Percentiles rank a stretch among this genome's conserved stretches.
These are phyloP conservation scores for Oryzias woworae DNA, from an alignment of 2,113 vertebrate species.

Conservation along the genomic window DNA sequence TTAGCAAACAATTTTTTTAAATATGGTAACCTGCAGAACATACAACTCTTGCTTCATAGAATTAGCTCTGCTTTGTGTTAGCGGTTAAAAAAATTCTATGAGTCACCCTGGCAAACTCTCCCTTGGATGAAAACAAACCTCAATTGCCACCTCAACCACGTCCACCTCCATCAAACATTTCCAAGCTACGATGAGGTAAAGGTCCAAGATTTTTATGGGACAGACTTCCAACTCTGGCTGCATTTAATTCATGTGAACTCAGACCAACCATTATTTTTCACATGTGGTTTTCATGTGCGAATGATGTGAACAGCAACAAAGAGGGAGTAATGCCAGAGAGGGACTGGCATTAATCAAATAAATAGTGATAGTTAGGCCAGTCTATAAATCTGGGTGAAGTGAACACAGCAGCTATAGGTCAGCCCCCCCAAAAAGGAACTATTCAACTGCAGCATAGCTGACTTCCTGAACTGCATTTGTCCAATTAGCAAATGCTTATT, in stretches of 20 bases:
- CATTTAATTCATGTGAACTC: slow-evolving; percentile 34
- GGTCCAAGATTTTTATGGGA: slow-evolving; percentile 23
- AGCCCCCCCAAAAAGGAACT: slow-evolving; percentile 1
- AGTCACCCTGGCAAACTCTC: slow-evolving; percentile 22
- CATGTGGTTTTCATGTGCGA: slow-evolving; percentile 50
- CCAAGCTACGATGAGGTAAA: slow-evolving; percentile 11
- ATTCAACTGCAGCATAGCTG: too few species aligned
- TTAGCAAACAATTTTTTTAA: slow-evolving; percentile 27
- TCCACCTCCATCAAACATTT: slow-evolving; percentile 22
- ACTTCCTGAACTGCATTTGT: too few species aligned
- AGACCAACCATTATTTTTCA: slow-evolving; percentile 14
- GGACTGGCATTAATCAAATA: slow-evolving; percentile 45
- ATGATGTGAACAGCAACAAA: slow-evolving; percentile 22
- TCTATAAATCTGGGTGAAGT: slow-evolving; percentile 44
- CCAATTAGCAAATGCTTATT: too few species aligned
- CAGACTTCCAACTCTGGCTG: slow-evolving; percentile 19
- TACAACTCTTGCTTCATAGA: slow-evolving; percentile 9
- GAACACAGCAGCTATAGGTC: slow-evolving; percentile 22
- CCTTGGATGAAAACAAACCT: slow-evolving; percentile 27
- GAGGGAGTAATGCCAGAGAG: slow-evolving; percentile 12
- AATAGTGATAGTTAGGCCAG: slow-evolving; percentile 43
- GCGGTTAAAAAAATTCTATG: slow-evolving; percentile 45
- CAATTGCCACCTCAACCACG: slow-evolving; percentile 34
- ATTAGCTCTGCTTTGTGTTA: slow-evolving; percentile 50
- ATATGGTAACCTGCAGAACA: slow-evolving; percentile 15